Base-by-base conservation (phyloP, 23 tunicate genomes). In the Ascidia mentula region DNA sequence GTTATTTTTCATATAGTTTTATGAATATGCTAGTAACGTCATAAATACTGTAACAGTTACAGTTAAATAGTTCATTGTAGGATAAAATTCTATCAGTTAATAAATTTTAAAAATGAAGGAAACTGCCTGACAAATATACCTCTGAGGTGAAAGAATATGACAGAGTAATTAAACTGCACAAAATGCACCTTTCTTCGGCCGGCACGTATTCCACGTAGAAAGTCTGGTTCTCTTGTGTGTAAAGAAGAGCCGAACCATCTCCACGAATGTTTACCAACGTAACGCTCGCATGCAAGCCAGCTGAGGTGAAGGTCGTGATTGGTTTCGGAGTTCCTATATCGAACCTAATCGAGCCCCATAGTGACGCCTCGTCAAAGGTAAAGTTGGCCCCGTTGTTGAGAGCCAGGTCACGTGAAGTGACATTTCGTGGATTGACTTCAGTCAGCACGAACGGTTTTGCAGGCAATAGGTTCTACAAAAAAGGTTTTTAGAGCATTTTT, bases 361-460 rank as follows among this genome's bases (percentile, higher is more conserved):
- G 17, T 0, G 81, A 77, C 35, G 46, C 71, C 39, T 77, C 81
- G 59, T 77, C 81, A 36, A 77, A 77, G 70, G 81, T 36, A 77
- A 32, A 77, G 39, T 46, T 34, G 9, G 81, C 81, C 20, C 81
- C 81, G 81, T 59, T 77, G 8, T 32, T 32, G 18, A 45, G 31
- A 26, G 81, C 71, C 33, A 17, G 32, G n/a, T 77, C 70, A 6
- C 69, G 81, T 8, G 81, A 12, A 42, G 39, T 46, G 26, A 77
- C 37, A 18, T 77, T 59, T n/a, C 81, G 38, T n/a, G 81, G 69
- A 32, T 77, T 77, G 30, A 46, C 38, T 46, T 77, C 81, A 42
- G 26, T 32, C 45, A 77, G 71, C 8, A 77, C 59, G 40, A 77
- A 77, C 6, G 81, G 81, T 46, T 77, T 77, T 34, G 36, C 60